Evolutionary conservation across 2,113 vertebrate species (phyloP).

Genomic region (Notarius quadriscutis): DNA sequence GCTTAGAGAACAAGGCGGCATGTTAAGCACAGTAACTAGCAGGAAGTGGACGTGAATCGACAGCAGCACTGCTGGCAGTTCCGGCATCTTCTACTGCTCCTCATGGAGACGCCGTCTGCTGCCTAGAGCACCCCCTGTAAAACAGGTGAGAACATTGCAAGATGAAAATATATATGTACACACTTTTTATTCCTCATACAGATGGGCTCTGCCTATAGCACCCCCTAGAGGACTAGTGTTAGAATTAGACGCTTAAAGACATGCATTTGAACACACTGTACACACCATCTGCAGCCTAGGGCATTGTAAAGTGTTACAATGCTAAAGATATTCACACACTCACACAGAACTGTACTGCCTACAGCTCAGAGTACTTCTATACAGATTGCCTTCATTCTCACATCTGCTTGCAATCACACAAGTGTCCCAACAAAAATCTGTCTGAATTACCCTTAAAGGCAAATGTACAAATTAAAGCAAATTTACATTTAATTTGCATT

Average conservation of each 20-base stretch:
- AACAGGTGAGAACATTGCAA: conserved; percentile 41
- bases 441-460: background rate
- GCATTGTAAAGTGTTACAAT: background rate
- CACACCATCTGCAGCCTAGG: background rate
- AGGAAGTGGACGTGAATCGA: conserved; percentile 78
- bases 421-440: conserved; percentile 6
- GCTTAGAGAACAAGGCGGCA: conserved; percentile 78
- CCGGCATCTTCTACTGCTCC: conserved; percentile 97
- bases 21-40: conserved; percentile 76
- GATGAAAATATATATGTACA: background rate
- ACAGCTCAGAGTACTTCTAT: conserved; percentile 9
- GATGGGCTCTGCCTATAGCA: background rate
- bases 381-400: background rate
- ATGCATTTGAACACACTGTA: background rate
- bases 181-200: background rate
- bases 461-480: conserved; percentile 8
- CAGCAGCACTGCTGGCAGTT: conserved; percentile 93
- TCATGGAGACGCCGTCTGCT: conserved; percentile 96
- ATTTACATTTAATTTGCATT: conserved; percentile 4
- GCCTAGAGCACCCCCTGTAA: conserved; percentile 86
- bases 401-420: conserved; percentile 8
- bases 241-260: background rate
- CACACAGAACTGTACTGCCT: conserved; percentile 3
- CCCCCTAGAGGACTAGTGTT: conserved; percentile 12
- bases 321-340: background rate